phyloP scores from a whole-genome alignment of 1,140 invertebrate species.

The Apis florea region DNA sequence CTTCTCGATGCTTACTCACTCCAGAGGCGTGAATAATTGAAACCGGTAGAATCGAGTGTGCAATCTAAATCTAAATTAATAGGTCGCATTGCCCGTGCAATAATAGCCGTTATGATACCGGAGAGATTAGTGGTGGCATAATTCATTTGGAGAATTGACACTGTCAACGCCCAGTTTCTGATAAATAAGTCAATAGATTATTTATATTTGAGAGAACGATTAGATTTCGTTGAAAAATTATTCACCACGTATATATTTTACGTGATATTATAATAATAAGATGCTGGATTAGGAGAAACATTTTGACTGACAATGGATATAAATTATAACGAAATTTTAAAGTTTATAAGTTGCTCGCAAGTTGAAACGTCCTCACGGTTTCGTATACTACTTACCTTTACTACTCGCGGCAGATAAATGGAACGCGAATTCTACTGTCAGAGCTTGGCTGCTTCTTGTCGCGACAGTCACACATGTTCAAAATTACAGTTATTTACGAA shows the following conservation, averaged over 20 bases:
- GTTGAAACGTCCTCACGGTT: background rate
- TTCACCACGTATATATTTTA: background rate
- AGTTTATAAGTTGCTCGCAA: background rate
- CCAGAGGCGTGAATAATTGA: conserved; percentile 64
- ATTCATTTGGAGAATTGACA: conserved; percentile 44
- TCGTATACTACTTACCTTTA: background rate
- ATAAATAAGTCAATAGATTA: background rate
- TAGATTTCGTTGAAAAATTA: too few species aligned
- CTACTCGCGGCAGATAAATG: conserved; percentile 14
- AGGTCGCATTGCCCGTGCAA: conserved; percentile 62
- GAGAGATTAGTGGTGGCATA: conserved; percentile 46
- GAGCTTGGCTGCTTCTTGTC: background rate
- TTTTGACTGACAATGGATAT: background rate
- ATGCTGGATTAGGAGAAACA: background rate
- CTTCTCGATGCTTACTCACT: conserved; percentile 28
- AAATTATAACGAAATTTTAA: conserved; percentile 6
- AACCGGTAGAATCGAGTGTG: conserved; percentile 61
- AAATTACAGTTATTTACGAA: background rate
- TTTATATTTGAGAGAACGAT: too few species aligned
- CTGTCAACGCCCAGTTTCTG: background rate
- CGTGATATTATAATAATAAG: background rate
- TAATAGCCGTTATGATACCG: conserved; percentile 62
- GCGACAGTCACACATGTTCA: background rate
- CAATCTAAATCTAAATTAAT: conserved; percentile 72
- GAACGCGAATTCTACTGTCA: background rate